Conservation (phyloP, 2,113 vertebrate species). For the Leptocoma aspasia region DNA sequence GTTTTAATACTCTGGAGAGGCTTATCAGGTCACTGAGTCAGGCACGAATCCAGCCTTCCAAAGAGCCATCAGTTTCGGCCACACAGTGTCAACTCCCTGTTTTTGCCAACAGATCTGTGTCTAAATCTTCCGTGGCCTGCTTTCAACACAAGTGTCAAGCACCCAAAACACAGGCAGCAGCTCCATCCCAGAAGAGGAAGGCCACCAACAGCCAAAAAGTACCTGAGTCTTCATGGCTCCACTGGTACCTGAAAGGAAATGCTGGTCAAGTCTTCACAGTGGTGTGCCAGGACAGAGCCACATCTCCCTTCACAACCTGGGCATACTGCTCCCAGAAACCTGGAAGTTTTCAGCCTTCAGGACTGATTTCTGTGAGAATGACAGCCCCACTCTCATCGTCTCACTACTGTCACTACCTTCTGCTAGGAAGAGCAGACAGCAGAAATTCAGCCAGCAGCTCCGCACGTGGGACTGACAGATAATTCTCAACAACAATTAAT, state of each 20-base stretch:
- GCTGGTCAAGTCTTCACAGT: not conserved
- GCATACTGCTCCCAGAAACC: not conserved
- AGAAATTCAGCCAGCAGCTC: not conserved
- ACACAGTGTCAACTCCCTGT: not conserved
- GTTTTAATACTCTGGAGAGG: not conserved
- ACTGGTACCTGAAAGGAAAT: not conserved
- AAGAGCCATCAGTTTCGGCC: not conserved
- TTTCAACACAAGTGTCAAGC: not conserved
- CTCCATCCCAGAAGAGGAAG: not conserved
- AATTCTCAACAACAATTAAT: constrained; percentile 47
- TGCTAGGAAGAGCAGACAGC: not conserved
- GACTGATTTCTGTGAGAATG: not conserved
- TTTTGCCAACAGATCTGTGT: not conserved
- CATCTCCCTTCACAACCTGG: not conserved
- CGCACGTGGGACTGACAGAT: not conserved
- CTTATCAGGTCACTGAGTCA: not conserved
- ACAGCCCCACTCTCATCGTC: not conserved
- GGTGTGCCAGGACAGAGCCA: not conserved
- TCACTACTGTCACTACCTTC: not conserved
- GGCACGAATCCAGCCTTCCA: not conserved
- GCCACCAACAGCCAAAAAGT: not conserved
- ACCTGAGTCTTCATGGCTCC: fast-evolving
- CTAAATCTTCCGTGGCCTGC: not conserved
- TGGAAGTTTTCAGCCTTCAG: not conserved
- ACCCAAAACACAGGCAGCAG: not conserved